Conservation (phyloP, 2,888 invertebrate species). For the Ectemnius lituratus region DNA sequence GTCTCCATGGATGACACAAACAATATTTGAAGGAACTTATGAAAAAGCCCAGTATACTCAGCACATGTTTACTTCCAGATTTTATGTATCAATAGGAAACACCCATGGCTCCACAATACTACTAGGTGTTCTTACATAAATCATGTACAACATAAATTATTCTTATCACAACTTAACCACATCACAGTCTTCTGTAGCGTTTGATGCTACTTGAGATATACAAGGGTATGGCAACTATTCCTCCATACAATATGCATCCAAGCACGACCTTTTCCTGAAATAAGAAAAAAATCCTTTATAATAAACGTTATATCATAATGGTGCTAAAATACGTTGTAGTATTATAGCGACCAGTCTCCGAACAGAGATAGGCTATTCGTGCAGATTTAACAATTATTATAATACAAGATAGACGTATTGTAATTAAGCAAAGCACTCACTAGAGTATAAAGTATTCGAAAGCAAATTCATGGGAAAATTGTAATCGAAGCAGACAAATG, state of each 20-base stretch:
- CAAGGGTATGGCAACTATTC: not conserved
- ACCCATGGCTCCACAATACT: too few species aligned
- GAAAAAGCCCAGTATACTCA: constrained; percentile 8
- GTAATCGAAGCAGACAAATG: not conserved
- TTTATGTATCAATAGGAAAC: too few species aligned
- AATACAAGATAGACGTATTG: not conserved
- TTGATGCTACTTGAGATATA: constrained; percentile 19
- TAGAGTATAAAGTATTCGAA: too few species aligned
- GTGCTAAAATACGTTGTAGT: not conserved
- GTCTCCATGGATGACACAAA: not conserved
- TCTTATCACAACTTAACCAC: too few species aligned
- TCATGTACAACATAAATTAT: not conserved
- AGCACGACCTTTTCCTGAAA: constrained; percentile 33
- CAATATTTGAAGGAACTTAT: not conserved
- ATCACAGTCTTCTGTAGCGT: not conserved
- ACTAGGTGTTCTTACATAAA: not conserved
- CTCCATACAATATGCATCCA: not conserved
- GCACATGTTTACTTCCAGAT: not conserved
- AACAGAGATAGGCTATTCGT: not conserved
- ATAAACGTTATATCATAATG: not conserved
- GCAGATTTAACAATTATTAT: not conserved
- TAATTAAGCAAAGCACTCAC: not conserved
- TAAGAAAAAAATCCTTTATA: not conserved
- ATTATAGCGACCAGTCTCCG: not conserved
- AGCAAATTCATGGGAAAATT: too few species aligned